A percentile compares a stretch with the other conserved stretches of the same genome.
Evolutionary conservation across 2,888 invertebrate species (phyloP).

Genomic region (Drosophila prostipennis): DNA sequence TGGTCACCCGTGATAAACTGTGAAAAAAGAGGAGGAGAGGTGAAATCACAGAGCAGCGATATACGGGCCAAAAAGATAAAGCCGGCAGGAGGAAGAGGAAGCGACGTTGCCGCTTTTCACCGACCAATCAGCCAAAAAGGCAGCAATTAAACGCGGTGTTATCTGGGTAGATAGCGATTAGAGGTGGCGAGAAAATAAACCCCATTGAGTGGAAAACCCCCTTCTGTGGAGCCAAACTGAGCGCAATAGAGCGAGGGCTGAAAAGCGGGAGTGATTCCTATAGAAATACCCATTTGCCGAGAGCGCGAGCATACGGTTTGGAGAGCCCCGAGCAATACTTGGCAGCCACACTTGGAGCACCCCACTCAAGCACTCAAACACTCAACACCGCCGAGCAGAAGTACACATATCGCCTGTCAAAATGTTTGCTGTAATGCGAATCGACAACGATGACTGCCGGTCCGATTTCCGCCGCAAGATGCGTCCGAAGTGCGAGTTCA

Average conservation of each 20-base stretch:
- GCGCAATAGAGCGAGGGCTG: constrained; percentile 25
- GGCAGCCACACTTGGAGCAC: constrained; percentile 15
- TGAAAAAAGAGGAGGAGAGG: constrained; percentile 33
- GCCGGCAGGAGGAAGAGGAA: constrained; percentile 22
- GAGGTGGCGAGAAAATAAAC: constrained; percentile 17
- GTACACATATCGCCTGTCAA: constrained; percentile 83
- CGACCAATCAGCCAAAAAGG: constrained; percentile 41
- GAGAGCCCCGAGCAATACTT: constrained; percentile 52
- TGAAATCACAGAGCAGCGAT: constrained; percentile 66
- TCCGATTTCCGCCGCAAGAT: constrained; percentile 94
- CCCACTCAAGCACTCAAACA: constrained; percentile 9
- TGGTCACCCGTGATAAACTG: constrained; percentile 14
- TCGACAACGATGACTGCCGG: constrained; percentile 93
- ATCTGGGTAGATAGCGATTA: constrained; percentile 42
- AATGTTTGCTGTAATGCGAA: constrained; percentile 96
- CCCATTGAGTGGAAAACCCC: constrained; percentile 32
- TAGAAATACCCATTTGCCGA: constrained; percentile 11
- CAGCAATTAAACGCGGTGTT: constrained; percentile 36
- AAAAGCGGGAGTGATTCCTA: constrained; percentile 16
- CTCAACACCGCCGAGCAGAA: constrained; percentile 29
- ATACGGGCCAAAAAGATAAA: constrained; percentile 36
- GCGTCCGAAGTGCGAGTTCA: constrained; percentile 98
- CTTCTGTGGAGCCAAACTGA: constrained; percentile 9
- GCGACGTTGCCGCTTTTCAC: constrained; percentile 70
- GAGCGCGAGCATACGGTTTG: constrained; percentile 15